Evolutionary conservation across 2,888 invertebrate species (phyloP), one percentile per base, ranked within the genome.

Genomic region (Orthonychiurus folsomi): DNA sequence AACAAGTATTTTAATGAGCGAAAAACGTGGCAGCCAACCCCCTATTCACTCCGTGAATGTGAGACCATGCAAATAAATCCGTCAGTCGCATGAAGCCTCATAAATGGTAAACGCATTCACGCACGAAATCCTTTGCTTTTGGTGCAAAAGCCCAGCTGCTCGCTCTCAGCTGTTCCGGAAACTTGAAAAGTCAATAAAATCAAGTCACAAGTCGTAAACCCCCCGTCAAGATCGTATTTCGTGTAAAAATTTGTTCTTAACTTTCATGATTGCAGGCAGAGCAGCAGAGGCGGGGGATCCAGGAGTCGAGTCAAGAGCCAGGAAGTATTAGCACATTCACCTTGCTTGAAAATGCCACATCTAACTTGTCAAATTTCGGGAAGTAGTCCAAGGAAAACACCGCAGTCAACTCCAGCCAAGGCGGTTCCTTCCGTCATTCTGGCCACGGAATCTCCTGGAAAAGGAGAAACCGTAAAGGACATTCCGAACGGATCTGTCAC

Each of bases 381-480:
- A 20, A 69, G 65, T 61, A 71, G 69, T 60, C 71, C 71, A 25
- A 69, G 68, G 62, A 71, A 71, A 62, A 71, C 71, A 25, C 71
- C 71, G 21, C 68, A 68, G 58, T 66, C 66, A 48, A 71, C 71
- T 2, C 71, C 71, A 56, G 64, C 71, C 50, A 71, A 71, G 54
- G 62, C 68, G 56, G 64, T 64, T 47, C 48, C n/a, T n/a, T n/a
- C 66, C 15, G 50, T 25, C 18, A 53, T 37, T 18, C 21, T 25
- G 24, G 23, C n/a, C 5, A 59, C 48, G 3, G 59, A 53, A 9
- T 27, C 24, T 26, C 23, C 48, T 3, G 52, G 15, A 20, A 48
- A 2, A 3, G 50, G n/a, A 5, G 58, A 54, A 12, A 55, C 24
- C n/a, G 21, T 5, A 3, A 56, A n/a, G n/a, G n/a, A n/a, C n/a